phyloP scores from a whole-genome alignment of 2,888 invertebrate genomes.

The Cephus rjabovi region DNA sequence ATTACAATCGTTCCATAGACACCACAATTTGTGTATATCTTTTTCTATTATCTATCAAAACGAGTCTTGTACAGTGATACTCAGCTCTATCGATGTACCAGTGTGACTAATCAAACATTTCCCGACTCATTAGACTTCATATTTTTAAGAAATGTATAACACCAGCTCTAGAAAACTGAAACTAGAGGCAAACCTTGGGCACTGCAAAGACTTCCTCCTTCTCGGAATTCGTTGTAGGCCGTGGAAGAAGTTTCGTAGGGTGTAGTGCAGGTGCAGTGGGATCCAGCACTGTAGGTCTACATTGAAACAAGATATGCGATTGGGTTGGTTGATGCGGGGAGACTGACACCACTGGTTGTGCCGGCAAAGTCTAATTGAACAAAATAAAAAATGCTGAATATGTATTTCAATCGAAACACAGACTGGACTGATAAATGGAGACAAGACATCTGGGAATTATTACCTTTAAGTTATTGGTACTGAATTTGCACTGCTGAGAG shows the following conservation, averaged over 20 bases:
- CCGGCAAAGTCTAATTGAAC: constrained; percentile 43
- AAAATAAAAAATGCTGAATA: background rate
- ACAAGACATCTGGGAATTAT: background rate
- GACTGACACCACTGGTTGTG: constrained; percentile 52
- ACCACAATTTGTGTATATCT: background rate
- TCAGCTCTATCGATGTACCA: background rate
- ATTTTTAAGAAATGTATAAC: background rate
- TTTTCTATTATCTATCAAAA: background rate
- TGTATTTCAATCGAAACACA: background rate
- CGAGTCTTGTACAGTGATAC: background rate
- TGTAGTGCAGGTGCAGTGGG: constrained; percentile 55
- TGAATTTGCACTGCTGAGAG: constrained; percentile 58
- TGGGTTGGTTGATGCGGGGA: constrained; percentile 50
- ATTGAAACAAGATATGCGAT: constrained; percentile 55
- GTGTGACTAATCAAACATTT: background rate
- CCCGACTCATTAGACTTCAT: background rate
- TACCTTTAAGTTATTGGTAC: constrained; percentile 54
- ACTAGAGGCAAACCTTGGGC: constrained; percentile 61
- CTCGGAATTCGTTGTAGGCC: constrained; percentile 38
- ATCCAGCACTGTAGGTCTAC: constrained; percentile 58
- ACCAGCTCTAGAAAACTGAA: background rate
- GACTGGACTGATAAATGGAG: no score
- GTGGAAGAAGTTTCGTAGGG: constrained; percentile 56
- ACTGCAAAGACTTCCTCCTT: constrained; percentile 67
- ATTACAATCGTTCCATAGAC: background rate